These are phyloP conservation scores for Vireo altiloquus DNA, from an alignment of 2,113 vertebrate species.

Conservation along the genomic window DNA sequence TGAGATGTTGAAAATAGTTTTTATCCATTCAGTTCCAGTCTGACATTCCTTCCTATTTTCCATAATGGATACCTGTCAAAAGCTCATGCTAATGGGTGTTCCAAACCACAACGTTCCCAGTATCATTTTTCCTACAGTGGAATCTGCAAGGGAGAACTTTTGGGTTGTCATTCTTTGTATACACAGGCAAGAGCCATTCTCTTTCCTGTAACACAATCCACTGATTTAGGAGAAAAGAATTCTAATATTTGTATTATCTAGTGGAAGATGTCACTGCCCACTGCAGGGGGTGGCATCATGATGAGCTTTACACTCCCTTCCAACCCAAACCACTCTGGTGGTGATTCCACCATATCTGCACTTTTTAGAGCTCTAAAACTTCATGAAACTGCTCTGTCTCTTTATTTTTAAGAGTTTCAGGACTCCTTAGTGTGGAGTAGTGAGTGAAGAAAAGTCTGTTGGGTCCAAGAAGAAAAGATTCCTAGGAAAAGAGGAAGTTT, in stretches of 20 bases:
- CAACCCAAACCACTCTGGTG: not conserved
- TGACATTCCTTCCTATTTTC: not conserved
- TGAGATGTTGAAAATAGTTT: not conserved
- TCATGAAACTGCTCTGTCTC: not conserved
- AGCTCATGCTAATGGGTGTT: not conserved
- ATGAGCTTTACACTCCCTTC: not conserved
- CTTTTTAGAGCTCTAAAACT: not conserved
- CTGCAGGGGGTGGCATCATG: not conserved
- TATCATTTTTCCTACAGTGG: not conserved
- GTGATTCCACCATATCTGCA: not conserved
- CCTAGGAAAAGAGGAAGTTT: not conserved
- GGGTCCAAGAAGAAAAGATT: not conserved
- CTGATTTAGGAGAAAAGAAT: not conserved
- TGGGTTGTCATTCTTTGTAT: not conserved
- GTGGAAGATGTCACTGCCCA: not conserved
- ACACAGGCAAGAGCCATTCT: rapidly evolving
- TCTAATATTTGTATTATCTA: no score
- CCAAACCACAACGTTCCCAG: not conserved
- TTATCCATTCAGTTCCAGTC: not conserved
- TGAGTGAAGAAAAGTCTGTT: not conserved
- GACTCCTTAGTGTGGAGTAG: not conserved
- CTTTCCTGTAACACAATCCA: not conserved
- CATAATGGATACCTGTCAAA: not conserved
- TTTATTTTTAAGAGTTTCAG: not conserved
- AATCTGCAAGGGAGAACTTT: not conserved